Evolutionary conservation across 2,888 invertebrate genomes (phyloP), one percentile per base, ranked within the genome.

Genomic region (Trachelus iudaicus): DNA sequence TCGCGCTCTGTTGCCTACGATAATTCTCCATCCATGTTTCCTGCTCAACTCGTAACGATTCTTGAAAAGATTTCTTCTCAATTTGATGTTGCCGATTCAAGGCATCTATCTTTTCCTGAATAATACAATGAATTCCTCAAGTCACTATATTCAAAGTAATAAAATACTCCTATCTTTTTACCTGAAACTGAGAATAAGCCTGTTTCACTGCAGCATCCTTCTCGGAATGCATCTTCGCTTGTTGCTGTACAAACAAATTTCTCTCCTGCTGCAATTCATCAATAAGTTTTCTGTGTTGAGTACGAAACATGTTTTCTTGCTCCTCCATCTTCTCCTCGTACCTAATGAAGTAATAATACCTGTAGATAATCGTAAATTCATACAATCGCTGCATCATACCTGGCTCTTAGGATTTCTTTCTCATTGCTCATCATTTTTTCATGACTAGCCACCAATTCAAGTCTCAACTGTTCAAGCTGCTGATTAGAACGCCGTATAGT

Each of bases 1-100:
- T 89, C 37, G 93, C 83, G 31, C 93, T 93, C 85, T 95, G 94
- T 81, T 95, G 94, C 79, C 94, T 93, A 84, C 94, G 94, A 84
- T 93, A 94, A 76, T 94, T 94, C 76, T 92, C 93, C 84, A 94
- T 93, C 93, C 94, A 94, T n/a, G 93, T 92, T 82, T 95, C 94
- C 87, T 94, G 93, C 86, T 95, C 94, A 1, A 93, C 90, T 82
- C 94, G 93, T 1, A 94, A 86, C 4, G 95, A 93, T 83, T 94
- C 94, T 81, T 94, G 94, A 84, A 95, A 92, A 73, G 92, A 90
- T 85, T 93, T 92, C 69, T 93, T 86, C 83, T 94, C 92, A 89
- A 91, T 92, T 88, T 92, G 89, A 82, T 88, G 84, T 79, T 88
- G 88, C 37, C 85, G 83, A 37, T 79, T 84, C 77, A 88, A 80